Evolutionary conservation across 1,140 invertebrate genomes (phyloP).

Genomic region (Agrilus planipennis): DNA sequence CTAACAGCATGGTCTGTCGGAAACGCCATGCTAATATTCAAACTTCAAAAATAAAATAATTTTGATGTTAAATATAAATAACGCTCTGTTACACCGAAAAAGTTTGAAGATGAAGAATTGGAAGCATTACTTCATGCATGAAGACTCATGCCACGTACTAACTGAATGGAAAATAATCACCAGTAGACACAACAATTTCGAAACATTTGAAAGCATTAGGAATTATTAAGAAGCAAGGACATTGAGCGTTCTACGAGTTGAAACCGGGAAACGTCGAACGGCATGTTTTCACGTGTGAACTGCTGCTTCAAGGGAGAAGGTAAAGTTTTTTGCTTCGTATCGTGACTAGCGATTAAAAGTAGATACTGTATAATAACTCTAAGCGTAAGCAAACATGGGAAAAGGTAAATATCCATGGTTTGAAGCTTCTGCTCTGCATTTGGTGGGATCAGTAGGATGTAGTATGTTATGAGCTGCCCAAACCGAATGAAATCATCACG

Average conservation of each 20-base stretch:
- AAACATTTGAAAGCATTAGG: not conserved
- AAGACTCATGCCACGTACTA: no score
- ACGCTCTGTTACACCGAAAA: no score
- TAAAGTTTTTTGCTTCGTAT: not conserved
- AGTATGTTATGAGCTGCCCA: conserved; percentile 13
- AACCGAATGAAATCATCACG: conserved; percentile 17
- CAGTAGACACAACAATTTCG: not conserved
- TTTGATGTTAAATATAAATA: no score
- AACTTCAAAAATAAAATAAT: no score
- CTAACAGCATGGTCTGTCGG: no score
- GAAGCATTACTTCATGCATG: no score
- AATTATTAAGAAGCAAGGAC: not conserved
- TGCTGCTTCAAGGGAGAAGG: not conserved
- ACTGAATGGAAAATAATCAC: no score
- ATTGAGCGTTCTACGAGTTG: not conserved
- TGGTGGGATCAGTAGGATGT: conserved; percentile 15
- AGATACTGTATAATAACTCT: not conserved
- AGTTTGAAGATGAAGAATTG: no score
- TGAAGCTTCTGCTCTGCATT: conserved; percentile 3
- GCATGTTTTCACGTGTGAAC: not conserved
- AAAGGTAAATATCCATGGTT: conserved; percentile 10
- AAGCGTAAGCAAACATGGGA: conserved; percentile 4
- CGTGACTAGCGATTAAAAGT: not conserved
- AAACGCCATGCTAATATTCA: no score
- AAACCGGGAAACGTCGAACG: not conserved